Percentiles rank a stretch among this genome's conserved stretches.
Evolutionary conservation across 2,113 vertebrate genomes (phyloP).

Genomic region (Vidua chalybeata): DNA sequence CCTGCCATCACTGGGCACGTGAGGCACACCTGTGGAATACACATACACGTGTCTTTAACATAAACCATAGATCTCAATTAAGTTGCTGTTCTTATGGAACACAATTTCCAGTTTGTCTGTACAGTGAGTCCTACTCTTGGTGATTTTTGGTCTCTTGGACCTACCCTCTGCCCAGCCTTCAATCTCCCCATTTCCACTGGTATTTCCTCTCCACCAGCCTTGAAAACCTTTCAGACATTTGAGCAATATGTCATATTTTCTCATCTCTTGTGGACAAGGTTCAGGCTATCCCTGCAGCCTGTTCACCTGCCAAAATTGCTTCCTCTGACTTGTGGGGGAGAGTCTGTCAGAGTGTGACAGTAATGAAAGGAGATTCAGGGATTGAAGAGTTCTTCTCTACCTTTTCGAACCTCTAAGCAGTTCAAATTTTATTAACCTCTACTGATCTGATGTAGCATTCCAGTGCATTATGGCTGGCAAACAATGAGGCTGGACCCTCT

Average conservation of each 20-base stretch:
- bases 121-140: not conserved
- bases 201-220: not conserved
- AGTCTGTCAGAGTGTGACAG: not conserved
- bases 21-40: not conserved
- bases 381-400: not conserved
- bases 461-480: not conserved
- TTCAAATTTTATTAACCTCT: not conserved
- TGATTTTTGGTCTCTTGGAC: not conserved
- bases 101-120: not conserved
- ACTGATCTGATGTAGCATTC: not conserved
- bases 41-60: not conserved
- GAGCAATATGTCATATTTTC: not conserved
- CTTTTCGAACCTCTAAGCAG: not conserved
- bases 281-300: not conserved
- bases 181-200: not conserved
- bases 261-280: not conserved
- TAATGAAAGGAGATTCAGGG: not conserved
- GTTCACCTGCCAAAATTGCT: not conserved
- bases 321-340: not conserved
- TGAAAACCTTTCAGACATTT: not conserved
- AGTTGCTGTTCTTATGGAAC: not conserved
- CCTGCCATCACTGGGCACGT: not conserved
- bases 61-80: not conserved
- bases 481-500: not conserved
- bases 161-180: not conserved